These are phyloP conservation scores for Acanthoscelides obtectus DNA, from an alignment of 2,888 invertebrate genomes.

Conservation along the genomic window DNA sequence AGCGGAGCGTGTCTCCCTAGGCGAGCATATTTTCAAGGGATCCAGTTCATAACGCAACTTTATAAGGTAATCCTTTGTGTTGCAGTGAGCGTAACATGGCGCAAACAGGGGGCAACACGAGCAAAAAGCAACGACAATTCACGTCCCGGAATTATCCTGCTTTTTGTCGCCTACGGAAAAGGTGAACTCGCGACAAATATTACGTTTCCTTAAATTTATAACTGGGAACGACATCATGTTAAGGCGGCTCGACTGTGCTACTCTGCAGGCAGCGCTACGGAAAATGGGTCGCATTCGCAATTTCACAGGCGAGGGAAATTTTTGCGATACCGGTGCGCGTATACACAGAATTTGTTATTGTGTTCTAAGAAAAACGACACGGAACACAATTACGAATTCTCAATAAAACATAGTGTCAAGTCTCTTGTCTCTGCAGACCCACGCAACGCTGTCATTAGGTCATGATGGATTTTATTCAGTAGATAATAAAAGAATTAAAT, in stretches of 20 bases:
- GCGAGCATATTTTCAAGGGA: not conserved
- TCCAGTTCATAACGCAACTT: not conserved
- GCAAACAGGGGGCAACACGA: not conserved
- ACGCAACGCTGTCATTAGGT: too few species aligned
- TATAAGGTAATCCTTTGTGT: not conserved
- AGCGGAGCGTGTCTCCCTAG: not conserved
- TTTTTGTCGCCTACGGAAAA: not conserved
- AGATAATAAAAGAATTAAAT: too few species aligned
- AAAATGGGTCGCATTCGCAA: not conserved
- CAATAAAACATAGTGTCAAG: too few species aligned
- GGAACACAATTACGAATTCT: not conserved
- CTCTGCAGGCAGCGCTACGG: not conserved
- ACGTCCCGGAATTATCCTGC: not conserved
- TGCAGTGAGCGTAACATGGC: not conserved
- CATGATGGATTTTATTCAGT: too few species aligned
- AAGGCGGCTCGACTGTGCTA: not conserved
- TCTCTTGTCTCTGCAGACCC: too few species aligned
- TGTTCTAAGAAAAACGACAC: not conserved
- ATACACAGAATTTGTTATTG: not conserved
- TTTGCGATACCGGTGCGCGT: not conserved
- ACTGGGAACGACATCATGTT: not conserved
- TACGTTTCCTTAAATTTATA: not conserved
- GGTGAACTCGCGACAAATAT: not conserved
- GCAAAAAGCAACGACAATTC: not conserved
- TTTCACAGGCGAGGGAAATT: not conserved